These are phyloP conservation scores for Antheraea pernyi DNA, from an alignment of 1,140 invertebrate species.

Conservation along the genomic window DNA sequence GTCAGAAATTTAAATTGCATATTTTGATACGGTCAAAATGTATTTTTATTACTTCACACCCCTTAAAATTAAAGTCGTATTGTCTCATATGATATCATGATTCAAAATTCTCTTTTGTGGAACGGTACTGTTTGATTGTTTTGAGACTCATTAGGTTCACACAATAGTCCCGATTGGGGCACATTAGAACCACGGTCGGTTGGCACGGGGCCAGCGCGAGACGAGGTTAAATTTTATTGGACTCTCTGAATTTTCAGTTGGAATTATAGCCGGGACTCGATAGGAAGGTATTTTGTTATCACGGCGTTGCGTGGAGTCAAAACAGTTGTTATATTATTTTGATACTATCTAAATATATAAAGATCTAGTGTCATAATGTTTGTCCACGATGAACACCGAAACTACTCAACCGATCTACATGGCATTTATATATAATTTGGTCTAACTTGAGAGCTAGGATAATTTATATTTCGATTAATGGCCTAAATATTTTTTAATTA, in stretches of 20 bases:
- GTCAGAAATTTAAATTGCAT: too few species aligned
- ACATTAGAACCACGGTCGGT: conserved; percentile 14
- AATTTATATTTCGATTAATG: too few species aligned
- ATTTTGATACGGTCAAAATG: too few species aligned
- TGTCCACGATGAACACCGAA: too few species aligned
- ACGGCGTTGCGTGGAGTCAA: conserved; percentile 15
- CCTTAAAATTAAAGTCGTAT: not conserved
- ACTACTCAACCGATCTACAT: too few species aligned
- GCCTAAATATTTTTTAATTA: too few species aligned
- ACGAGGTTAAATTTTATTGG: conserved; percentile 29
- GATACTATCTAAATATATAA: too few species aligned
- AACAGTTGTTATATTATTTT: not conserved
- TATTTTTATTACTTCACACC: too few species aligned
- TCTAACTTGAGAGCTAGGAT: too few species aligned
- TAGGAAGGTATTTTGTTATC: conserved; percentile 14
- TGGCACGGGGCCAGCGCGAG: conserved; percentile 20
- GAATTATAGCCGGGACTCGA: conserved; percentile 28
- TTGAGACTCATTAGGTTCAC: conserved; percentile 20
- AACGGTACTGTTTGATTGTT: conserved; percentile 16
- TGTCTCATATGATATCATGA: not conserved
- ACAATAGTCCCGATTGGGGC: conserved; percentile 19
- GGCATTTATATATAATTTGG: too few species aligned
- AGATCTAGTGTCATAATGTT: too few species aligned
- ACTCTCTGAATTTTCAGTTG: conserved; percentile 26
- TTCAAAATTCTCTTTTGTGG: not conserved